A percentile compares a stretch with the other conserved stretches of the same genome.
Evolutionary conservation across 2,113 vertebrate species (phyloP).

Genomic region (Misgurnus mizolepis): DNA sequence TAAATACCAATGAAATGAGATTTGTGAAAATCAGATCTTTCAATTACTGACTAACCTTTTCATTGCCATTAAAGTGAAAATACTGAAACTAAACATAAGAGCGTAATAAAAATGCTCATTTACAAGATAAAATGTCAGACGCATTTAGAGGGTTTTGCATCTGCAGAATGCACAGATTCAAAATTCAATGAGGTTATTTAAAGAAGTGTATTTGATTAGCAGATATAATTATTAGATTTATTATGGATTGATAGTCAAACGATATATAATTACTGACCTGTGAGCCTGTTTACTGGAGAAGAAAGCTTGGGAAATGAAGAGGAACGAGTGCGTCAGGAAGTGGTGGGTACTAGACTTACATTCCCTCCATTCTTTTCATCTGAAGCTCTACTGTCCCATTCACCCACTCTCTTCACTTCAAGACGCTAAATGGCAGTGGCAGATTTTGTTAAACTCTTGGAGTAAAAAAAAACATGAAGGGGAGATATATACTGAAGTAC

Average conservation of each 20-base stretch:
- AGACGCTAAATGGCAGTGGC: constrained; percentile 18
- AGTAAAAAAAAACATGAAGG: constrained; percentile 1
- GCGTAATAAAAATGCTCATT: too few relatives aligned
- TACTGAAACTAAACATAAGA: too few relatives aligned
- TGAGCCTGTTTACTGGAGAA: constrained; percentile 46
- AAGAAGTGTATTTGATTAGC: too few relatives aligned
- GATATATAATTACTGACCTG: constrained; percentile 66
- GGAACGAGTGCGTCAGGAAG: constrained; percentile 63
- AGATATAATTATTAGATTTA: too few relatives aligned
- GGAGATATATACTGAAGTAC: constrained; percentile 25
- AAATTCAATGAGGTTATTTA: too few relatives aligned
- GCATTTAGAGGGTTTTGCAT: too few relatives aligned
- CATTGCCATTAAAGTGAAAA: too few relatives aligned
- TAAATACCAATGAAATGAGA: too few relatives aligned
- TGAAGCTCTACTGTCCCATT: constrained; percentile 70
- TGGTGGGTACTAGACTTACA: constrained; percentile 66
- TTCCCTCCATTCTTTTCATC: constrained; percentile 75
- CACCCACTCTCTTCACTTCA: constrained; percentile 63
- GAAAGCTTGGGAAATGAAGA: constrained; percentile 35
- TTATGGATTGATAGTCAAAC: neutral
- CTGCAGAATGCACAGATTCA: too few relatives aligned
- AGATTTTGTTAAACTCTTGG: constrained; percentile 35
- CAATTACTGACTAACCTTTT: too few relatives aligned
- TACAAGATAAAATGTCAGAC: too few relatives aligned
- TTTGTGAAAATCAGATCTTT: too few relatives aligned